A percentile compares a stretch with the other conserved stretches of the same genome.
These are phyloP conservation scores for Craniophora ligustri DNA, from an alignment of 2,888 invertebrate genomes.

Conservation along the genomic window DNA sequence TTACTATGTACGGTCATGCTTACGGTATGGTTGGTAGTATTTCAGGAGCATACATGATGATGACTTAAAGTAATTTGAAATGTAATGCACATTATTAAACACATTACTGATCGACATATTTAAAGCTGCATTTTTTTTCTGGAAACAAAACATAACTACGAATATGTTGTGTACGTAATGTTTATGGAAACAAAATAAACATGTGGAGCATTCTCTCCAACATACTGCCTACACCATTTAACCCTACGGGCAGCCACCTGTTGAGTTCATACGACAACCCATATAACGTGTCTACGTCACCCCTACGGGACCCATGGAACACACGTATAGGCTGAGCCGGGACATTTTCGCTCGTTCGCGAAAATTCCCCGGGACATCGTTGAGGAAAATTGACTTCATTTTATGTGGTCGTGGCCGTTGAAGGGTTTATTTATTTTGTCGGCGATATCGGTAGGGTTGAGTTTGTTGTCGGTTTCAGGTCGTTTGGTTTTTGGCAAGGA, in stretches of 20 bases:
- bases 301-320: conserved; percentile 65
- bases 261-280: conserved; percentile 82
- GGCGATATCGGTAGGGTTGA: conserved; percentile 64
- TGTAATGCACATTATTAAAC: too few species aligned
- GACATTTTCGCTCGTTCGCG: conserved; percentile 52
- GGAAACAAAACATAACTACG: background rate
- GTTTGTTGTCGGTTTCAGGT: conserved; percentile 46
- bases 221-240: conserved; percentile 71
- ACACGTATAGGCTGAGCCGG: conserved; percentile 55
- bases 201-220: conserved; percentile 65
- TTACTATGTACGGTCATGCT: too few species aligned
- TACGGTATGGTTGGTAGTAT: too few species aligned
- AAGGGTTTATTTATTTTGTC: conserved; percentile 77
- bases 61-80: too few species aligned
- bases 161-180: background rate
- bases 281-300: conserved; percentile 61
- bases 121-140: background rate
- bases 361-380: conserved; percentile 63
- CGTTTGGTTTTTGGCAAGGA: conserved; percentile 14
- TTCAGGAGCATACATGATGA: too few species aligned
- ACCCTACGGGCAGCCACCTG: conserved; percentile 88
- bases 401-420: conserved; percentile 56
- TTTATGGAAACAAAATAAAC: conserved; percentile 2
- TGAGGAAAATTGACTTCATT: conserved; percentile 82
- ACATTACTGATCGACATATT: too few species aligned